Percentiles rank a stretch among this genome's conserved stretches.
Conservation (phyloP, 2,797 vertebrate genomes). For the Chelmon rostratus region DNA sequence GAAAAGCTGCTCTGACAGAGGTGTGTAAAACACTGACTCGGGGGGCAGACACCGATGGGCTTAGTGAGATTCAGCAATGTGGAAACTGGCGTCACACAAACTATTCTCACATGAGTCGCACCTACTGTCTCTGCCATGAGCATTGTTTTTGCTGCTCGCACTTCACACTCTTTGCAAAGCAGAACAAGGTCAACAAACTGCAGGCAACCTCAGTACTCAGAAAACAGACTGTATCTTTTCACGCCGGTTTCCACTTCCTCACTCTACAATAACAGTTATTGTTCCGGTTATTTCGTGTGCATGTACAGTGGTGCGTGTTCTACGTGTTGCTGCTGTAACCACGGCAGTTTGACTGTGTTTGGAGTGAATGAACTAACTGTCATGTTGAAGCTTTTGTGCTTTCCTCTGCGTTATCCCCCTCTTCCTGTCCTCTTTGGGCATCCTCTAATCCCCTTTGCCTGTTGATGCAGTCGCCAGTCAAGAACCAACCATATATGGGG, state of each 20-base stretch:
- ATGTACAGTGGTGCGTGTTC: constrained; percentile 29
- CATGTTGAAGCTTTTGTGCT: constrained; percentile 28
- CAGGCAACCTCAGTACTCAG: constrained; percentile 15
- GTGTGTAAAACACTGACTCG: constrained; percentile 60
- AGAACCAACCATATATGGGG: constrained; percentile 62
- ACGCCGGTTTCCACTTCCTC: constrained; percentile 35
- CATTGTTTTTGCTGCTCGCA: constrained; percentile 27
- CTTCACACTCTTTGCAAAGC: constrained; percentile 21
- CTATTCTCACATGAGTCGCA: constrained; percentile 76
- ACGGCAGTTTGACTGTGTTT: constrained; percentile 28
- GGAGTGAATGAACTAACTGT: constrained; percentile 43
- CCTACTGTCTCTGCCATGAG: constrained; percentile 45
- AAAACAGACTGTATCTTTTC: constrained; percentile 45
- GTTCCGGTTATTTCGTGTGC: constrained; percentile 47
- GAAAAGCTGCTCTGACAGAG: constrained; percentile 66
- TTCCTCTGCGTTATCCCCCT: constrained; percentile 41
- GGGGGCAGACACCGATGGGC: constrained; percentile 64
- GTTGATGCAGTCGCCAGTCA: constrained; percentile 40
- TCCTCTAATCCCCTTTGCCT: constrained; percentile 56
- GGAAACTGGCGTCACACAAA: constrained; percentile 74
- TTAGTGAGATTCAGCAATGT: constrained; percentile 76
- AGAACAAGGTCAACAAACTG: constrained; percentile 55
- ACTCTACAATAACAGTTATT: constrained; percentile 54
- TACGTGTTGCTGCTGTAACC: constrained; percentile 17
- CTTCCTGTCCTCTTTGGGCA: constrained; percentile 56